These are phyloP conservation scores for Sternotherus odoratus DNA, from an alignment of 2,797 vertebrate genomes.

Conservation along the genomic window DNA sequence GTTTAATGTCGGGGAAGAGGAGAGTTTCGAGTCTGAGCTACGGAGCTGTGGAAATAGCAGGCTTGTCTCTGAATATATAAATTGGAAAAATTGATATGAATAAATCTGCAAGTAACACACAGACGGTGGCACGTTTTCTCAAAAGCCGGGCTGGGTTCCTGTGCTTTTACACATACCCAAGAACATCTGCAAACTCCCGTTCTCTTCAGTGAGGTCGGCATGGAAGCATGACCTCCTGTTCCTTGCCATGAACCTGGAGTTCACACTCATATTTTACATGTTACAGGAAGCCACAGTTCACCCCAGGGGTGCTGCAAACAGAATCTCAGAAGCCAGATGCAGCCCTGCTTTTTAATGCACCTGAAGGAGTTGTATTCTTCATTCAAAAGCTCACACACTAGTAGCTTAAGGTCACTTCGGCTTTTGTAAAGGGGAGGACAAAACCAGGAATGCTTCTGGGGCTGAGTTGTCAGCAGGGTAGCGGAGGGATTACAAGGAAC, in stretches of 20 bases:
- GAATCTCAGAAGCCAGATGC: slow-evolving; percentile 90
- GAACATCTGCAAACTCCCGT: slow-evolving; percentile 93
- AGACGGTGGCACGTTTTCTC: slow-evolving; percentile 89
- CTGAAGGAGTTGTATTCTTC: slow-evolving; percentile 87
- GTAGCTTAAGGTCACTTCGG: slow-evolving; percentile 88
- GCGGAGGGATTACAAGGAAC: slow-evolving; percentile 97
- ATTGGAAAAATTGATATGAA: slow-evolving; percentile 92
- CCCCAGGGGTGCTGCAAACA: slow-evolving; percentile 93
- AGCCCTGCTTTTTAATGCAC: slow-evolving; percentile 87
- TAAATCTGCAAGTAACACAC: slow-evolving; percentile 96
- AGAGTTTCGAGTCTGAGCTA: slow-evolving; percentile 84
- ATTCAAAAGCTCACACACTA: slow-evolving; percentile 86
- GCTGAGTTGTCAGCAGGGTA: slow-evolving; percentile 91
- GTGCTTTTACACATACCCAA: slow-evolving; percentile 84
- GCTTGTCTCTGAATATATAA: slow-evolving; percentile 97
- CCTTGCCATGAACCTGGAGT: slow-evolving; percentile 89
- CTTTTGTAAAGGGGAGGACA: slow-evolving; percentile 90
- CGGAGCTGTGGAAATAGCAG: slow-evolving; percentile 89
- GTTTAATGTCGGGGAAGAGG: slow-evolving; percentile 68
- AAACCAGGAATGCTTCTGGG: slow-evolving; percentile 94
- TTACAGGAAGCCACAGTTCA: slow-evolving; percentile 92
- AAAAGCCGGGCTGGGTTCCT: slow-evolving; percentile 80
- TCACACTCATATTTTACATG: slow-evolving; percentile 98
- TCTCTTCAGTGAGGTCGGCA: slow-evolving; percentile 87
- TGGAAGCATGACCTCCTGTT: slow-evolving; percentile 96